Base-by-base conservation (phyloP, 2,113 vertebrate species). In the Eclectus roratus region DNA sequence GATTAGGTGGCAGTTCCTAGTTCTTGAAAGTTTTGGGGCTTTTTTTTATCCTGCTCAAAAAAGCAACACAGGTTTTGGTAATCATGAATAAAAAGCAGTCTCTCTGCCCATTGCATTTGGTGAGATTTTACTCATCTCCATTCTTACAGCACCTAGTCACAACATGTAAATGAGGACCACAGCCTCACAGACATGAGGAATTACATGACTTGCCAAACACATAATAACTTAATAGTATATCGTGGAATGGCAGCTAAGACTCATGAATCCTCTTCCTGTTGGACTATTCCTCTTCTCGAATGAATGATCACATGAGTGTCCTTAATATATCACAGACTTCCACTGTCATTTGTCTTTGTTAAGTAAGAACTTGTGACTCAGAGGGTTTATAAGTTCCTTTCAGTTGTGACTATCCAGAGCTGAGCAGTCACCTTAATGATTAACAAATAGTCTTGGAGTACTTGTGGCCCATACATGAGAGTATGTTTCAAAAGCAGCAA, bases 211-310 rank as follows among this genome's bases (percentile, higher is more conserved):
- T 92, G 92, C 90, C 93, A 91, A 91, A n/a, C 69, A 44, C 52
- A n/a, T 95, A 96, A 96, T 88, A 66, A 88, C 63, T 91, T 96
- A 95, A 94, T 95, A 91, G 94, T 86, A 60, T 92, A 71, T 96
- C 52, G 64, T 93, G 90, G 94, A 94, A 86, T 7, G 12, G 61
- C 72, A 87, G 83, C 70, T 72, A 17, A 41, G 85, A 55, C 90
- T 93, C 52, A 5, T 37, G 93, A 92, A 77, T 94, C 85, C 77
- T 86, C 93, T 95, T 95, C 94, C 93, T 92, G 83, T 94, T 80
- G 76, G 89, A 41, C 86, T 92, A 25, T 80, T 82, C 25, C 33
- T 92, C 56, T 52, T 79, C n/a, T 66, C 76, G 53, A 63, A 61
- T 91, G 85, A 80, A 80, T 93, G 70, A 71, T 24, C 65, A 3